Percentiles rank a stretch among this genome's conserved stretches.
These are phyloP conservation scores for Drosophila kikkawai DNA, from an alignment of 1,140 invertebrate genomes.

Conservation along the genomic window DNA sequence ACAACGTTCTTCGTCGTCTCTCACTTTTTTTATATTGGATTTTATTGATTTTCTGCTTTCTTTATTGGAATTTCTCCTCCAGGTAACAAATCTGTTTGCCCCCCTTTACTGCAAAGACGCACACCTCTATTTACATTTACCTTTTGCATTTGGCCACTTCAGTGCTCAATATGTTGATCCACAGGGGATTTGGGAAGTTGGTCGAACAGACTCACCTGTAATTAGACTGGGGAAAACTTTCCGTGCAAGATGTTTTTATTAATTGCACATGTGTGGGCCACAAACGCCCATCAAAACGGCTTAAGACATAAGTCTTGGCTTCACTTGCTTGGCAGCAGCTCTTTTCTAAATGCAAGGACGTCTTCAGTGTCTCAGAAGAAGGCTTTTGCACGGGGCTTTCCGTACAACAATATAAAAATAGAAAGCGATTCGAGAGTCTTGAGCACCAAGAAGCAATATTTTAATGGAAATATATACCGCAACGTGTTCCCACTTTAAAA, in stretches of 20 bases:
- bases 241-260: constrained; percentile 27
- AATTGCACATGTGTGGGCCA: constrained; percentile 30
- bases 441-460: neutral
- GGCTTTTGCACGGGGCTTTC: constrained; percentile 18
- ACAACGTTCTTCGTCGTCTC: constrained; percentile 9
- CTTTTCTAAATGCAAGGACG: constrained; percentile 3
- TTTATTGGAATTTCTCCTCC: constrained; percentile 21
- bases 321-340: constrained; percentile 1
- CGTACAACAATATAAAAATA: constrained; percentile 5
- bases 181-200: constrained; percentile 15
- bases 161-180: constrained; percentile 17
- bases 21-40: constrained; percentile 32
- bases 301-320: constrained; percentile 2
- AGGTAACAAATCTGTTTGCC: constrained; percentile 14
- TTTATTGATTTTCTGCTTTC: constrained; percentile 36
- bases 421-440: constrained; percentile 1
- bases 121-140: constrained; percentile 35
- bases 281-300: neutral
- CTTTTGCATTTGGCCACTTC: constrained; percentile 2
- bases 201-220: constrained; percentile 30
- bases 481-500: constrained; percentile 1
- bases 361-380: constrained; percentile 10
- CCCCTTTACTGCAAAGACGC: constrained; percentile 4
- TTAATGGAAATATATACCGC: constrained; percentile 24
- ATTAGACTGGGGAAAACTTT: constrained; percentile 43